phyloP scores from a whole-genome alignment of 2,113 vertebrate genomes.

The Pristiophorus japonicus region DNA sequence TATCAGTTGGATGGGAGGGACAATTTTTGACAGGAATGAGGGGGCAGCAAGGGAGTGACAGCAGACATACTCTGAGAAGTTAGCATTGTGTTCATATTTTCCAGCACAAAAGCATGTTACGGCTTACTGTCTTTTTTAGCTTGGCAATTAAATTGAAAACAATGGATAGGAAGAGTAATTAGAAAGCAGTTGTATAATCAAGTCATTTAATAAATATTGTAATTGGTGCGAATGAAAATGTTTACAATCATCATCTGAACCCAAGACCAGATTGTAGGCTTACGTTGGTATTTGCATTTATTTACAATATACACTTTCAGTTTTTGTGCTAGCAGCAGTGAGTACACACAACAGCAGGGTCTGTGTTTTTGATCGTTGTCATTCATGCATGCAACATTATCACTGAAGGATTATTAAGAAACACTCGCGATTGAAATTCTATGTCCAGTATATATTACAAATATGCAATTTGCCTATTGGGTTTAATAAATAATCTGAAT shows the following conservation, averaged over 20 bases:
- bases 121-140: not conserved
- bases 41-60: not conserved
- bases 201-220: not conserved
- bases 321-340: not conserved
- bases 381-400: not conserved
- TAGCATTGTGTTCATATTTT: not conserved
- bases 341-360: not conserved
- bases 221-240: not conserved
- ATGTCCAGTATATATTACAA: not conserved
- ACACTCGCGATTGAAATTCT: not conserved
- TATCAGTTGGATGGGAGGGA: not conserved
- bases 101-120: slow-evolving; percentile 9
- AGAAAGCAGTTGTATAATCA: not conserved
- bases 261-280: not conserved
- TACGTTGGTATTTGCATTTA: not conserved
- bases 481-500: not conserved
- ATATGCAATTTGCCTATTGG: not conserved
- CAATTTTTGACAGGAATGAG: not conserved
- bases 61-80: not conserved
- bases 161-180: not conserved
- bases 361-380: not conserved
- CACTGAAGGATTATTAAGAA: not conserved
- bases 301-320: not conserved
- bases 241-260: not conserved
- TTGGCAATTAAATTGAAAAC: not conserved